A percentile compares a stretch with the other conserved stretches of the same genome.
Evolutionary conservation across 2,888 invertebrate species (phyloP).

Genomic region (Desoria tigrina): DNA sequence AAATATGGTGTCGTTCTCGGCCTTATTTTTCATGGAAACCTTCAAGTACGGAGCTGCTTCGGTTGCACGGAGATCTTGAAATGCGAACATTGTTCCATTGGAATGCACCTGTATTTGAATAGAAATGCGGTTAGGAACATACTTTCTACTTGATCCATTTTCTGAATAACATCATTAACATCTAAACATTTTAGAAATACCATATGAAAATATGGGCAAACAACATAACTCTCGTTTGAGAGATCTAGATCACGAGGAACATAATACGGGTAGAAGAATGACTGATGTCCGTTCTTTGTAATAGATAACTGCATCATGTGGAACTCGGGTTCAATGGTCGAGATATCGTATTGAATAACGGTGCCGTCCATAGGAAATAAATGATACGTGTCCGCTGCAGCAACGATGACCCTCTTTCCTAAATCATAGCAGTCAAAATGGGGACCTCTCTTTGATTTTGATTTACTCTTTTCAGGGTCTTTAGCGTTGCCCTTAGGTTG

Average conservation of each 20-base stretch:
- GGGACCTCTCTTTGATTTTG: background rate
- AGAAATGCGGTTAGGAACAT: too few relatives aligned
- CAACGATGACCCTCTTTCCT: constrained; percentile 41
- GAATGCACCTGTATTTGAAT: constrained; percentile 19
- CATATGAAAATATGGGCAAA: constrained; percentile 47
- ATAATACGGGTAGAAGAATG: constrained; percentile 49
- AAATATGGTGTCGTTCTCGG: constrained; percentile 20
- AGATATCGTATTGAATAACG: constrained; percentile 44
- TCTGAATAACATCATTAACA: background rate
- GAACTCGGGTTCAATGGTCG: constrained; percentile 47
- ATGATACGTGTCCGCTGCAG: constrained; percentile 40
- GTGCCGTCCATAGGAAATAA: constrained; percentile 49
- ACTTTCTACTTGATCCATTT: too few relatives aligned
- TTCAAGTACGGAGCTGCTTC: constrained; percentile 33
- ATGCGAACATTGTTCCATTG: constrained; percentile 46
- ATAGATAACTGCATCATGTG: constrained; percentile 47
- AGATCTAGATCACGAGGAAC: constrained; percentile 43
- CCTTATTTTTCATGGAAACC: constrained; percentile 9
- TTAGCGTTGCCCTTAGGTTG: background rate
- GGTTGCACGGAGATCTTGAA: constrained; percentile 36
- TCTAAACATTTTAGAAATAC: constrained; percentile 2
- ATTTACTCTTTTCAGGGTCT: constrained; percentile 3
- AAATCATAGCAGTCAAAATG: constrained; percentile 40
- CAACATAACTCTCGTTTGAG: constrained; percentile 38
- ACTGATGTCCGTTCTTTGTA: constrained; percentile 39